Percentiles rank a stretch among this genome's conserved stretches.
phyloP scores from a whole-genome alignment of 2,888 invertebrate species.

The Lithophane leautieri region DNA sequence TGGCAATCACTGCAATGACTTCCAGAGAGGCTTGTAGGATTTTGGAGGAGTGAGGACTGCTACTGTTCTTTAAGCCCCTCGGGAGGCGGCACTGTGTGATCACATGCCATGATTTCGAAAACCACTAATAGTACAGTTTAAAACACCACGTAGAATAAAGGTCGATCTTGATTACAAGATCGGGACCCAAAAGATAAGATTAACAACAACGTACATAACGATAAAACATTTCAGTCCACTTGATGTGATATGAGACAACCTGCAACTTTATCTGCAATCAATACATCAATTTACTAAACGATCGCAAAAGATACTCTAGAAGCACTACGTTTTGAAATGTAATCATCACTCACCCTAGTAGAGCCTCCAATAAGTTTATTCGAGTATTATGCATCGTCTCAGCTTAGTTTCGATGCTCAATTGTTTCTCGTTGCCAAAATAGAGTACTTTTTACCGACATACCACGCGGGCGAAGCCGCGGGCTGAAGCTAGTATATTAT shows the following conservation, averaged over 20 bases:
- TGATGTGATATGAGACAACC: conserved; percentile 34
- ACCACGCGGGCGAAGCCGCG: too few relatives aligned
- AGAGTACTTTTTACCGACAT: too few relatives aligned
- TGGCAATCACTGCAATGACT: background rate
- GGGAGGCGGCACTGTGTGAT: background rate
- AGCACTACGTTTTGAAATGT: conserved; percentile 5
- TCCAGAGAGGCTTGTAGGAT: background rate
- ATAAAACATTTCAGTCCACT: conserved; percentile 26
- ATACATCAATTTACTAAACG: conserved; percentile 31
- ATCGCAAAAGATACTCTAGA: conserved; percentile 14
- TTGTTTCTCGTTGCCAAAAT: background rate
- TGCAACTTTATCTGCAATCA: conserved; percentile 48
- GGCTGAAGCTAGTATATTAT: too few relatives aligned
- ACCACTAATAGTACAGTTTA: background rate
- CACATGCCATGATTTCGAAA: background rate
- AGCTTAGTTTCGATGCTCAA: background rate
- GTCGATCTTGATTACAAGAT: conserved; percentile 20
- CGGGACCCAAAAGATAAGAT: conserved; percentile 12
- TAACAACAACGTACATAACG: conserved; percentile 8
- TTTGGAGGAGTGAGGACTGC: background rate
- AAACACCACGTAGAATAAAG: background rate
- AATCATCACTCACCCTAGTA: background rate
- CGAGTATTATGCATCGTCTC: background rate
- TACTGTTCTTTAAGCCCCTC: background rate
- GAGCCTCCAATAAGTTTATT: too few relatives aligned